These are phyloP conservation scores for Cathartes aura DNA, from an alignment of 2,113 vertebrate genomes.

Conservation along the genomic window DNA sequence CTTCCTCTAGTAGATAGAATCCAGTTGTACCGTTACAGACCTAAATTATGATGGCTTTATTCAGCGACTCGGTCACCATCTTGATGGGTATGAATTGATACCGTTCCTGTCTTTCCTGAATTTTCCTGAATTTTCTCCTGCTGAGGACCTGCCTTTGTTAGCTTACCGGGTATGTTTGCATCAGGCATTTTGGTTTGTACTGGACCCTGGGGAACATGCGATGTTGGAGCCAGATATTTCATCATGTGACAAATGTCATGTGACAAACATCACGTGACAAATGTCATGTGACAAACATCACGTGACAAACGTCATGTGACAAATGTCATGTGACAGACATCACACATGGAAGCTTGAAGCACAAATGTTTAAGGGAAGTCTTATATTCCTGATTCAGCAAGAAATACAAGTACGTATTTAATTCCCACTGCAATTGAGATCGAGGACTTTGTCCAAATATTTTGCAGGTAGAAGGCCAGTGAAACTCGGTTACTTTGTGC, in stretches of 20 bases:
- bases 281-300: accelerated
- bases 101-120: accelerated
- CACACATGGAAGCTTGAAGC: neutral
- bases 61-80: neutral
- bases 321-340: accelerated
- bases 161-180: too few species aligned
- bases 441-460: accelerated
- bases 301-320: accelerated
- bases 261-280: neutral
- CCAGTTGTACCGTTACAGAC: too few species aligned
- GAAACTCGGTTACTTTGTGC: accelerated
- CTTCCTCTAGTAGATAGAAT: accelerated
- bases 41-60: neutral
- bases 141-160: neutral
- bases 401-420: accelerated
- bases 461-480: too few species aligned
- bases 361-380: too few species aligned
- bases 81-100: neutral
- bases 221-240: accelerated
- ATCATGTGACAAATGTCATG: accelerated
- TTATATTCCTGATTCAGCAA: neutral
- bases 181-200: neutral
- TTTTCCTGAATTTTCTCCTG: neutral
- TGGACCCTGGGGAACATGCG: too few species aligned
- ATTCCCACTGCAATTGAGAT: too few species aligned